A percentile compares a stretch with the other conserved stretches of the same genome.
These are phyloP conservation scores for Plectrocnemia conspersa DNA, from an alignment of 1,140 invertebrate genomes.

Conservation along the genomic window DNA sequence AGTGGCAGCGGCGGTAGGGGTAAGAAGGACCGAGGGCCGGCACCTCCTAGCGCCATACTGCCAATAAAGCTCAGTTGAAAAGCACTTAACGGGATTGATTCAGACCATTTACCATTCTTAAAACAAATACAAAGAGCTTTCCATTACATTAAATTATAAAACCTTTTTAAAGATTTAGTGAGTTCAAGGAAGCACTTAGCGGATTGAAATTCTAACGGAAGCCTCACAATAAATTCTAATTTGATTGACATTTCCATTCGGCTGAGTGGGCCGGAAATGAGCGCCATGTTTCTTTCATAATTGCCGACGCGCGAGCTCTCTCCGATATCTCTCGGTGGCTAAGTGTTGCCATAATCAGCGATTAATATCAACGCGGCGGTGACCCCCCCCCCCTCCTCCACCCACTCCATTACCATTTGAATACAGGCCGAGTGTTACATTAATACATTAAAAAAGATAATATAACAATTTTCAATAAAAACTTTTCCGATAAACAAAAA, in stretches of 20 bases:
- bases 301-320: conserved; percentile 1
- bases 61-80: conserved; percentile 53
- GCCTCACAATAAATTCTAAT: conserved; percentile 36
- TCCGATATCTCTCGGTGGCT: no score
- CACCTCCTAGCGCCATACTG: conserved; percentile 39
- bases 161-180: conserved; percentile 50
- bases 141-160: conserved; percentile 52
- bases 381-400: no score
- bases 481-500: no score
- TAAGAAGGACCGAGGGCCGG: neutral
- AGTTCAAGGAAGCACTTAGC: conserved; percentile 36
- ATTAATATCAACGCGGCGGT: no score
- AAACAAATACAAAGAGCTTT: conserved; percentile 51
- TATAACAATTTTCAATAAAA: no score
- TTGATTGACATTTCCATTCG: conserved; percentile 37
- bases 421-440: no score
- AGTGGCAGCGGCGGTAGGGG: neutral
- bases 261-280: conserved; percentile 31
- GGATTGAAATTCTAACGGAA: conserved; percentile 34
- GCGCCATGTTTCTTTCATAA: conserved; percentile 34
- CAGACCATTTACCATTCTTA: conserved; percentile 53
- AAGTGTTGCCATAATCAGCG: no score
- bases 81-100: conserved; percentile 54
- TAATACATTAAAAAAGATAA: no score
- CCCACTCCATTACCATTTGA: no score